phyloP scores from a whole-genome alignment of 2,888 invertebrate genomes.

The Scelioninae gen. 1 region DNA sequence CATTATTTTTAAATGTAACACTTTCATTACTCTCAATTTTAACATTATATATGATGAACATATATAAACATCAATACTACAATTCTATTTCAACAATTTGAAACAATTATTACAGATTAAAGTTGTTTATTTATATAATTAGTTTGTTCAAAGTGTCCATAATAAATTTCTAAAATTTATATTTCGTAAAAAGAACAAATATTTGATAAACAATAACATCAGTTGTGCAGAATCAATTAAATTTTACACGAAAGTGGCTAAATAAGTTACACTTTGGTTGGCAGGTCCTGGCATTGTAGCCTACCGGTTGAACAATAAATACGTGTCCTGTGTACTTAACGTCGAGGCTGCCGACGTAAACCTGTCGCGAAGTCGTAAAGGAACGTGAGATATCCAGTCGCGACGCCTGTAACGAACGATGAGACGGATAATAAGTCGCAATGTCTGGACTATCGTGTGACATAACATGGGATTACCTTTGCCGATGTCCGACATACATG shows the following conservation, averaged over 20 bases:
- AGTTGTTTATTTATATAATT: too few relatives aligned
- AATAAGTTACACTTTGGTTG: not conserved
- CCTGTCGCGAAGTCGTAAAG: slow-evolving; percentile 73
- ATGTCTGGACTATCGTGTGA: slow-evolving; percentile 34
- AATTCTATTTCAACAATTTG: too few relatives aligned
- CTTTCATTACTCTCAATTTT: too few relatives aligned
- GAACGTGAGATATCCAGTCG: slow-evolving; percentile 73
- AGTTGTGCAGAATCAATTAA: not conserved
- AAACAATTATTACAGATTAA: too few relatives aligned
- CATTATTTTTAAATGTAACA: too few relatives aligned
- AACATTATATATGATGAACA: too few relatives aligned
- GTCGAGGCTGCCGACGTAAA: slow-evolving; percentile 71
- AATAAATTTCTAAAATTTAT: too few relatives aligned
- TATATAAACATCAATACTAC: too few relatives aligned
- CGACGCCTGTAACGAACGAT: slow-evolving; percentile 77
- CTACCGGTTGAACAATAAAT: slow-evolving; percentile 38
- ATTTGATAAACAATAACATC: not conserved
- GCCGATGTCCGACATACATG: slow-evolving; percentile 15
- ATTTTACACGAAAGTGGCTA: not conserved
- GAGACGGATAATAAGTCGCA: slow-evolving; percentile 78
- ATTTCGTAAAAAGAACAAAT: too few relatives aligned
- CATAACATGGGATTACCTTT: slow-evolving; percentile 42
- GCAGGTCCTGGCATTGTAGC: not conserved
- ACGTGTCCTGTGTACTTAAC: slow-evolving; percentile 47
- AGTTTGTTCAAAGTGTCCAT: too few relatives aligned